These are phyloP conservation scores for Scaptomyza polygonia DNA, from an alignment of 2,888 invertebrate species.

Conservation along the genomic window DNA sequence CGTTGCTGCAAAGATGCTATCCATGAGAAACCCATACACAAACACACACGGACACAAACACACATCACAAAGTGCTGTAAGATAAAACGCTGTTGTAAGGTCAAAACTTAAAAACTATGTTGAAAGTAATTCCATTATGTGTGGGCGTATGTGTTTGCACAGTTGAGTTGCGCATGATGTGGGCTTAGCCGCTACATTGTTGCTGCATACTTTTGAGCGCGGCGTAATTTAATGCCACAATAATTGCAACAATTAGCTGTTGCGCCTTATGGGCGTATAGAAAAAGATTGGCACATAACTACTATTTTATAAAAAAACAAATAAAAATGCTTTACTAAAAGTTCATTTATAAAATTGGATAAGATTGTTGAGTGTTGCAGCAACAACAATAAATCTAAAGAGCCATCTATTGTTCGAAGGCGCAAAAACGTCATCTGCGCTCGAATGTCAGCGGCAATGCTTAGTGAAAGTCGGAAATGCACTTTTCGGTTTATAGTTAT, in stretches of 20 bases:
- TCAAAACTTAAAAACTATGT: slow-evolving; percentile 32
- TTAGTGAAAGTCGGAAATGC: too few relatives aligned
- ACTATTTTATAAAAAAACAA: too few relatives aligned
- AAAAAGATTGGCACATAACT: slow-evolving; percentile 4
- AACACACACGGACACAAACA: neutral
- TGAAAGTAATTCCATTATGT: slow-evolving; percentile 24
- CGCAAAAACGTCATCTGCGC: too few relatives aligned
- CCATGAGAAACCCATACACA: slow-evolving; percentile 8
- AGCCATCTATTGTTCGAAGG: too few relatives aligned
- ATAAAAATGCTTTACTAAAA: too few relatives aligned
- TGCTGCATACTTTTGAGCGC: slow-evolving; percentile 26
- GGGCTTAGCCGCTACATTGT: slow-evolving; percentile 15
- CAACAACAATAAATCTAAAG: too few relatives aligned
- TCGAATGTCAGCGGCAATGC: too few relatives aligned
- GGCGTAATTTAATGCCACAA: slow-evolving; percentile 21
- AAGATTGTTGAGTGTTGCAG: too few relatives aligned
- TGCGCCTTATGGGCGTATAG: slow-evolving; percentile 1
- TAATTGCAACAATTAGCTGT: slow-evolving; percentile 25
- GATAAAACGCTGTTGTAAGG: slow-evolving; percentile 39
- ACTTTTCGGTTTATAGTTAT: too few relatives aligned
- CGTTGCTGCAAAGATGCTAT: slow-evolving; percentile 19
- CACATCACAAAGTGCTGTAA: slow-evolving; percentile 4
- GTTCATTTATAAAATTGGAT: too few relatives aligned
- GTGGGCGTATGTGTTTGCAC: too few relatives aligned
- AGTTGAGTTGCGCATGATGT: slow-evolving; percentile 21